These are phyloP conservation scores for Podotricha telesiphe DNA, from an alignment of 2,888 invertebrate species.

Conservation along the genomic window DNA sequence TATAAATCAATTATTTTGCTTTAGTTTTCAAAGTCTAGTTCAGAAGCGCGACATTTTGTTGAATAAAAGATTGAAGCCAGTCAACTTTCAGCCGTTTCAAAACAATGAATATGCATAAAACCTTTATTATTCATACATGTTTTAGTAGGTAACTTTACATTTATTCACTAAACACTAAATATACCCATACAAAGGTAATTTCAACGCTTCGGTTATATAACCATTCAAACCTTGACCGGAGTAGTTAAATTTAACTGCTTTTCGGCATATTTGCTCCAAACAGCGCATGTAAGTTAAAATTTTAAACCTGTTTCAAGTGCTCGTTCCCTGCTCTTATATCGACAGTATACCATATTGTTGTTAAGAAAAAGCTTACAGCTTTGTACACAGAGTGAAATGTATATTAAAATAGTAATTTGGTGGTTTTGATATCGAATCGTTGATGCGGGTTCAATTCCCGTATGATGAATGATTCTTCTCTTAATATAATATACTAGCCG, in stretches of 20 bases:
- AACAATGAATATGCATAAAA: too few relatives aligned
- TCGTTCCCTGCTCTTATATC: slow-evolving; percentile 11
- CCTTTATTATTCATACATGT: too few relatives aligned
- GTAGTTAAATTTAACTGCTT: slow-evolving; percentile 24
- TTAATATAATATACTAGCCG: too few relatives aligned
- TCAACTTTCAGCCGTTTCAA: too few relatives aligned
- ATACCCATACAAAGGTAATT: not conserved
- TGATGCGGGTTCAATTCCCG: too few relatives aligned
- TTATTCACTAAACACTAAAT: not conserved
- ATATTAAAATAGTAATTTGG: too few relatives aligned
- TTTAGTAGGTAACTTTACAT: not conserved
- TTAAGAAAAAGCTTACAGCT: not conserved
- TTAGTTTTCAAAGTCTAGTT: too few relatives aligned
- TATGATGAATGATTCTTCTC: too few relatives aligned
- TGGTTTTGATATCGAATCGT: too few relatives aligned
- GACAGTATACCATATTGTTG: slow-evolving; percentile 6
- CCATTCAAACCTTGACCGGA: slow-evolving; percentile 17
- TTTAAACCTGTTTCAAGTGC: slow-evolving; percentile 18
- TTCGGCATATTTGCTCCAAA: slow-evolving; percentile 28
- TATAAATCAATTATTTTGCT: too few relatives aligned
- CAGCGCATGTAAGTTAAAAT: slow-evolving; percentile 19
- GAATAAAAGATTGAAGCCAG: too few relatives aligned
- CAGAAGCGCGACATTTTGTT: too few relatives aligned
- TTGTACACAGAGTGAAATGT: not conserved
- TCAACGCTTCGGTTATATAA: not conserved